Evolutionary conservation across 2,888 invertebrate species (phyloP), one percentile per base, ranked within the genome.

Genomic region (Agonopterix subpropinquella): DNA sequence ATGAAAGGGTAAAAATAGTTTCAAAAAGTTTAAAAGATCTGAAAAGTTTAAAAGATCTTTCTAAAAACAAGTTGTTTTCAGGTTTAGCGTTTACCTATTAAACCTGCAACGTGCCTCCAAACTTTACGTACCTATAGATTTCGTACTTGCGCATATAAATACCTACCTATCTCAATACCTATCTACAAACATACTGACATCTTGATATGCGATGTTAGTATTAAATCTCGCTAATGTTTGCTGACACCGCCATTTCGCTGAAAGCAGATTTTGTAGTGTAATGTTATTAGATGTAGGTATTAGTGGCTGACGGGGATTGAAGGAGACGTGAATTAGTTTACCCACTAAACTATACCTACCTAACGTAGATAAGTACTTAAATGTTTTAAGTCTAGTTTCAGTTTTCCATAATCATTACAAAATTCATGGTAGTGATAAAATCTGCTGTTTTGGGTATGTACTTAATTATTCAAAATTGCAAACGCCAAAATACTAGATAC

Each of bases 191-290:
- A n/a, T n/a, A 54, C 53, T 59, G 57, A 62, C 57, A 57, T 57
- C 53, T 58, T 64, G 68, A 66, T 61, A 56, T 53, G 59, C 48
- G 57, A 55, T 57, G 53, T 51, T 49, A 46, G 52, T 52, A 51
- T 54, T 56, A 62, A 62, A 62, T 62, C 61, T 58, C 53, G 55
- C 53, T 68, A 64, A 71, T 69, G 65, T 67, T 65, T 71, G 65
- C 64, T 61, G 68, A 70, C 73, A 68, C 65, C 64, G 64, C 66
- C 55, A 67, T 64, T 67, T 65, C 52, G 57, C 54, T 46, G 47
- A 52, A 59, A 58, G 52, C 60, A 57, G 61, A 68, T 64, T 64
- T 62, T 58, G 59, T 57, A 54, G 51, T 59, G 58, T 64, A 61
- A 67, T 59, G 58, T 61, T 60, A 61, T 55, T 65, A 60, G 4